Percentiles rank a stretch among this genome's conserved stretches.
phyloP scores from a whole-genome alignment of 1,140 invertebrate genomes.

The Battus philenor region DNA sequence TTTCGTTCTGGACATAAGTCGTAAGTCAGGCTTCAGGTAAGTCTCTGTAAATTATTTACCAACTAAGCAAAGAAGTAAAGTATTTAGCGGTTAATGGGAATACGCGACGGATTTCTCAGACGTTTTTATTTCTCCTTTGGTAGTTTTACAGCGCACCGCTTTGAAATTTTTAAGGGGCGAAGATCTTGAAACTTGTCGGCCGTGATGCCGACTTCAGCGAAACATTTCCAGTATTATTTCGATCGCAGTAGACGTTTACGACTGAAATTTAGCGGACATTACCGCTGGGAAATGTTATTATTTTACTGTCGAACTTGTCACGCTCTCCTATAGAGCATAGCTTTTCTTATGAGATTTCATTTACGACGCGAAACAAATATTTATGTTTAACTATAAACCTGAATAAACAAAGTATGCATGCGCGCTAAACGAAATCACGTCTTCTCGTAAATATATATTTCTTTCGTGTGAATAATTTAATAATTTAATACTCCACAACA shows the following conservation, averaged over 20 bases:
- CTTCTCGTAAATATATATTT: too few species aligned
- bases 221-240: background rate
- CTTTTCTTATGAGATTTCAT: slow-evolving; percentile 9
- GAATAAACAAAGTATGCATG: too few species aligned
- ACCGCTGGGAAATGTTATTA: slow-evolving; percentile 9
- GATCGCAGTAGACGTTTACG: slow-evolving; percentile 13
- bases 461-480: too few species aligned
- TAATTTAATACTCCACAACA: too few species aligned
- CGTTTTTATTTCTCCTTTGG: slow-evolving; percentile 31
- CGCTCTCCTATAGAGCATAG: slow-evolving; percentile 6
- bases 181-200: slow-evolving; percentile 13
- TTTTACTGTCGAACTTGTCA: slow-evolving; percentile 12
- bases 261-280: slow-evolving; percentile 15
- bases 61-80: slow-evolving; percentile 34
- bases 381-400: slow-evolving; percentile 11
- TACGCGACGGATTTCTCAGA: slow-evolving; percentile 33
- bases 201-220: background rate
- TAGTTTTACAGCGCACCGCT: slow-evolving; percentile 20
- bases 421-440: too few species aligned
- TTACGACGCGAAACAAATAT: slow-evolving; percentile 9
- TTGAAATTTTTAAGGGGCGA: slow-evolving; percentile 25
- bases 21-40: slow-evolving; percentile 33
- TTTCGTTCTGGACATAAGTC: slow-evolving; percentile 10
- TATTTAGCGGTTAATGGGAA: slow-evolving; percentile 32
- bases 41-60: slow-evolving; percentile 46